Conservation (phyloP, 1,140 invertebrate species). For the Drosophila truncata region DNA sequence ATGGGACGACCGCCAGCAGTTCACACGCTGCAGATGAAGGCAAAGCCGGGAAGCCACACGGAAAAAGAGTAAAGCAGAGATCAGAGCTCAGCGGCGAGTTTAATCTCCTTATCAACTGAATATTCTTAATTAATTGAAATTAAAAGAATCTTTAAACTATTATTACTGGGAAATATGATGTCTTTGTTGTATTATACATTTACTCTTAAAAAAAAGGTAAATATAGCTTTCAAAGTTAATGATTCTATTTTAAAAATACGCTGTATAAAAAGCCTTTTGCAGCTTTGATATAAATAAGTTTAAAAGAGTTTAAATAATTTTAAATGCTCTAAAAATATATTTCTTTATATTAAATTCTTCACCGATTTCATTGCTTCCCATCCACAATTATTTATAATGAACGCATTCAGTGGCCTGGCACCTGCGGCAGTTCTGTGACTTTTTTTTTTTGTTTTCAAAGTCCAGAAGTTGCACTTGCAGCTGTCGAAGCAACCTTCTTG, state of each 20-base stretch:
- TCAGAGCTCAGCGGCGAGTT: constrained; percentile 3
- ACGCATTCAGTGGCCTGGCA: constrained; percentile 6
- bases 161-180: no score
- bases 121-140: constrained; percentile 3
- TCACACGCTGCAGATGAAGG: constrained; percentile 65
- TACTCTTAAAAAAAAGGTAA: no score
- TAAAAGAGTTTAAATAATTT: background rate
- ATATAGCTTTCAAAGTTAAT: background rate
- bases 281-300: background rate
- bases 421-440: constrained; percentile 6
- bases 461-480: constrained; percentile 36
- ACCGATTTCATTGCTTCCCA: background rate
- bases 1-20: constrained; percentile 49
- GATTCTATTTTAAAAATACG: background rate
- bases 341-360: background rate
- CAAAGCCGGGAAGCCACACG: constrained; percentile 33
- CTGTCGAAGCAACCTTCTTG: constrained; percentile 15
- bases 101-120: constrained; percentile 1
- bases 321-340: background rate
- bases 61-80: constrained; percentile 4
- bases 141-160: no score
- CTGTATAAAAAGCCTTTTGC: background rate
- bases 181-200: no score
- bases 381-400: background rate
- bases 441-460: background rate